Evolutionary conservation across 2,888 invertebrate genomes (phyloP), one percentile per base, ranked within the genome.

Genomic region (Watsonalla binaria): DNA sequence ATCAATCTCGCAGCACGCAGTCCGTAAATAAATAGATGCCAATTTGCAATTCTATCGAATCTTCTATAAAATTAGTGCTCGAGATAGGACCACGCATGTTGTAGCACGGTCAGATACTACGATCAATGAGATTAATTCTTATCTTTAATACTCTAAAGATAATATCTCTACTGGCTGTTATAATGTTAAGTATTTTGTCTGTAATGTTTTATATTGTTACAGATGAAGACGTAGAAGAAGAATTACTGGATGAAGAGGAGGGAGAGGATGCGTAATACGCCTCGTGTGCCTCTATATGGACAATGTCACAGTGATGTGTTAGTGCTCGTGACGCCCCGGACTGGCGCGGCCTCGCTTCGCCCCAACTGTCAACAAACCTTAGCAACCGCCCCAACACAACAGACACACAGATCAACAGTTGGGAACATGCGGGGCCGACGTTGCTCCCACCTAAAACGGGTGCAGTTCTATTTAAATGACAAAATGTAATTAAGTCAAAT

Each of bases 281-380:
- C 78, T 81, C 72, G 84, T 11, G 42, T 78, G 84, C 81, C 81
- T 84, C 82, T 72, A 63, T 78, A 89, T 83, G 91, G 91, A 91
- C 90, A 88, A 90, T 91, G 90, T 91, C 90, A 90, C 91, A 89
- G 91, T 91, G 90, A 87, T 81, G 90, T 90, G 90, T 87, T 86
- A 85, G 88, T 89, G 87, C 79, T 80, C 76, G 91, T 89, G 90
- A 88, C 87, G 89, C 80, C 84, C 76, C 80, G 82, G 82, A 81
- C 77, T 77, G 80, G 80, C 78, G 79, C 84, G 89, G 86, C 88
- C 86, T 72, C 86, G 86, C 82, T 62, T 87, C 85, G 88, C 88
- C 89, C 75, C 90, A 89, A 90, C 88, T 84, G 85, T 69, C 70
- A 57, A 59, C 66, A 60, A 59, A 66, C 65, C 66, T 67, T 37